A percentile compares a stretch with the other conserved stretches of the same genome.
Conservation (phyloP, 2,888 invertebrate species). For the Rotaria macrura region DNA sequence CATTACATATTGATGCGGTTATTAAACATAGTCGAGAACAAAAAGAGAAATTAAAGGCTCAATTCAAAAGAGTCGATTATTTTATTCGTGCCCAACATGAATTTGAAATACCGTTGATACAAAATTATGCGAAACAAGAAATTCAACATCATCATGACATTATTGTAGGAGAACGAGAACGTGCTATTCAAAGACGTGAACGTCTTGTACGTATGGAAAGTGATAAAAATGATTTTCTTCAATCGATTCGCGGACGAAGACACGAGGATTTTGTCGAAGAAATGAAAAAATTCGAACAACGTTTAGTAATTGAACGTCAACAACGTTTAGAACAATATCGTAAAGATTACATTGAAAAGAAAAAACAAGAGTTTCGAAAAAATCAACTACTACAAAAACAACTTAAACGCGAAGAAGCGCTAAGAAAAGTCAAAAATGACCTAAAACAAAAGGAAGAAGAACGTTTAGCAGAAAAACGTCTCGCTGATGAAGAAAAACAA, state of each 20-base stretch:
- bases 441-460: neutral
- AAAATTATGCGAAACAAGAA: slow-evolving; percentile 24
- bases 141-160: neutral
- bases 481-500: slow-evolving; percentile 18
- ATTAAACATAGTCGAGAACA: slow-evolving; percentile 28
- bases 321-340: slow-evolving; percentile 21
- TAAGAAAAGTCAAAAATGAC: neutral
- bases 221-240: slow-evolving; percentile 24
- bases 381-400: neutral
- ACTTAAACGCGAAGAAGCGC: neutral
- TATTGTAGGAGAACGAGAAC: slow-evolving; percentile 2
- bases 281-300: slow-evolving; percentile 24
- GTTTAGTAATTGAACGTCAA: slow-evolving; percentile 2
- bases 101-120: slow-evolving; percentile 24
- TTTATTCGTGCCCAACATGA: slow-evolving; percentile 32
- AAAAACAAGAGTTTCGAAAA: slow-evolving; percentile 20
- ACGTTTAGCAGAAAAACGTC: neutral
- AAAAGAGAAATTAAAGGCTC: slow-evolving; percentile 27
- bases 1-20: slow-evolving; percentile 20
- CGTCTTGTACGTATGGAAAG: slow-evolving; percentile 21
- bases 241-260: neutral
- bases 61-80: slow-evolving; percentile 30
- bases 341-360: slow-evolving; percentile 22
- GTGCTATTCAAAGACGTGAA: slow-evolving; percentile 11
- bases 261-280: slow-evolving; percentile 19